phyloP scores from a whole-genome alignment of 2,113 vertebrate genomes.

The Neotoma lepida region DNA sequence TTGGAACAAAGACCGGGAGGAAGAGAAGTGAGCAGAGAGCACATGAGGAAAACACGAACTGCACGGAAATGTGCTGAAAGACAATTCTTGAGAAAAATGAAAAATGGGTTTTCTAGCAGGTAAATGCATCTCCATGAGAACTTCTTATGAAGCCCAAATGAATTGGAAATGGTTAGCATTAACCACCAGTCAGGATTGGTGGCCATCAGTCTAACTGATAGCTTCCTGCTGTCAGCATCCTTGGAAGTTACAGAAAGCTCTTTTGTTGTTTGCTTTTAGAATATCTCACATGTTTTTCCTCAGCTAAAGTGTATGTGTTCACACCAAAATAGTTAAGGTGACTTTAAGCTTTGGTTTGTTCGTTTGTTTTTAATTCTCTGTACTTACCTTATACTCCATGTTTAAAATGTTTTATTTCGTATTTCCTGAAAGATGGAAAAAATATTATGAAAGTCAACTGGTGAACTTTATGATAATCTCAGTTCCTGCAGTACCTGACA shows the following conservation, averaged over 20 bases:
- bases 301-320: conserved; percentile 34
- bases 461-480: conserved; percentile 16
- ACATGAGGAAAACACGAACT: conserved; percentile 60
- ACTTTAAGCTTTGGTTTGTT: conserved; percentile 53
- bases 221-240: conserved; percentile 70
- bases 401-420: conserved; percentile 14
- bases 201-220: conserved; percentile 74
- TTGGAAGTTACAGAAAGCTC: conserved; percentile 38
- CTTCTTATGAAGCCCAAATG: conserved; percentile 70
- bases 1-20: neutral
- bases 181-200: conserved; percentile 72
- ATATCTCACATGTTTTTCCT: conserved; percentile 51
- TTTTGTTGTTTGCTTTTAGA: conserved; percentile 67
- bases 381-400: neutral
- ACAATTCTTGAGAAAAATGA: conserved; percentile 68
- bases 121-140: conserved; percentile 73
- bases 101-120: conserved; percentile 62
- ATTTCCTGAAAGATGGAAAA: conserved; percentile 56
- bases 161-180: conserved; percentile 70
- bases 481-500: neutral
- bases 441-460: conserved; percentile 10
- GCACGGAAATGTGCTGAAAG: conserved; percentile 65
- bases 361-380: neutral
- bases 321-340: conserved; percentile 48
- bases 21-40: too few relatives aligned